phyloP scores from a whole-genome alignment of 2,113 vertebrate genomes.

The Steatornis caripensis region DNA sequence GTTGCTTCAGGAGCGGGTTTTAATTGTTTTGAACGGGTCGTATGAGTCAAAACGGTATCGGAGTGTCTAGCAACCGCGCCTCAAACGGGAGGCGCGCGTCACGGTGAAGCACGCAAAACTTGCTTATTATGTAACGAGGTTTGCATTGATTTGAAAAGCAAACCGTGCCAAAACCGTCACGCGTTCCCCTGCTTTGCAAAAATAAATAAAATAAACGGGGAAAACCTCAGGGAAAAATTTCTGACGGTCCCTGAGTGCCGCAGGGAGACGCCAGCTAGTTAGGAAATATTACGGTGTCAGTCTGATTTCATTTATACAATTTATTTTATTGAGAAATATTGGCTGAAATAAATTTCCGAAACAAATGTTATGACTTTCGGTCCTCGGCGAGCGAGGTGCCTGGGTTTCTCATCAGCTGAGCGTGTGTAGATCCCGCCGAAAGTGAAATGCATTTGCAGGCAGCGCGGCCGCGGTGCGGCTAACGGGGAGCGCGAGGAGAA shows the following conservation, averaged over 20 bases:
- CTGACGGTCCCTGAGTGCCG: slow-evolving; percentile 14
- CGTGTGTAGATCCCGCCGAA: background rate
- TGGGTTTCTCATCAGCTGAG: slow-evolving; percentile 42
- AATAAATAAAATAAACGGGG: slow-evolving; percentile 48
- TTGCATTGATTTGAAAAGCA: slow-evolving; percentile 44
- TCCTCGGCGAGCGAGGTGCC: slow-evolving; percentile 12
- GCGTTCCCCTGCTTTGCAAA: background rate
- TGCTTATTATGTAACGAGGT: background rate
- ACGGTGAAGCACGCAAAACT: background rate
- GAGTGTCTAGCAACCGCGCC: accelerated
- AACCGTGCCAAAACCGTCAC: background rate
- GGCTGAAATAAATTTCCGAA: slow-evolving; percentile 73
- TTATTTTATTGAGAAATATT: slow-evolving; percentile 78
- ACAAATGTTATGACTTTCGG: slow-evolving; percentile 63
- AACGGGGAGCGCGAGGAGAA: background rate
- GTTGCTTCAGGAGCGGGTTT: background rate
- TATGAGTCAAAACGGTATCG: background rate
- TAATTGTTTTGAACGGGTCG: background rate
- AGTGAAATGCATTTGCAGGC: background rate
- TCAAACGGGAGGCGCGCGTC: background rate
- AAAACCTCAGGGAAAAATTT: slow-evolving; percentile 48
- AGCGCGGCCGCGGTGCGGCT: background rate
- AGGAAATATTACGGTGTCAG: slow-evolving; percentile 70
- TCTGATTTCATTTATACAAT: slow-evolving; percentile 76
- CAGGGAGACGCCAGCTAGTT: slow-evolving; percentile 36